Base-by-base conservation (phyloP, 2,797 vertebrate species). In the Aselliscus stoliczkanus region DNA sequence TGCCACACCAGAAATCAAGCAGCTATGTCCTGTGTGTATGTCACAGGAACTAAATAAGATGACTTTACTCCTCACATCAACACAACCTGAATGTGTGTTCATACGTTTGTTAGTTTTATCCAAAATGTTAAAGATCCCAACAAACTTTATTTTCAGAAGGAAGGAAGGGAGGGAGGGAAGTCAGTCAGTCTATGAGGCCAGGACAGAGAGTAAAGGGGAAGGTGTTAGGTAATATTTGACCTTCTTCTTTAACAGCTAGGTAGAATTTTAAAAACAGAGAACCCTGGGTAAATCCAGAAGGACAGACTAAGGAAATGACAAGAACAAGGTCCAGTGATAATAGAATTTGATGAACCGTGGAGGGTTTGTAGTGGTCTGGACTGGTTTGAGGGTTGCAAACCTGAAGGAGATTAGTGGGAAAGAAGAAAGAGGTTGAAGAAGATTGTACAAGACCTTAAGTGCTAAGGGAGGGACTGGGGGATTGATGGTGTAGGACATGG, bases 61-160 rank as follows among this genome's bases (percentile, higher is more conserved):
- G 91, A 44, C 25, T 9, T 21, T 72, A 18, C 72, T 76, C 88
- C 64, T 92, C 91, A n/a, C 18, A 2, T 21, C 87, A 82, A 83
- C 90, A 39, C 2, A 0, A 34, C 73, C 92, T 76, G 93, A 94
- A 81, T 58, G 44, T 79, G 92, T 88, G 91, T 82, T 87, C 91
- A 21, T 79, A 87, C 96, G 79, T 96, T 95, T 90, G 96, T 98
- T 93, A 44, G 65, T 94, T 96, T 97, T 94, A 92, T 83, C 96
- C 94, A 82, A 42, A 94, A 69, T 91, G 93, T 96, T 93, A 87
- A 88, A 88, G 96, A 96, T 73, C 97, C 97, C 96, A 98, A 97
- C 96, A 97, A 98, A 97, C 86, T 93, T 97, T 98, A 97, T 97
- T 97, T 97, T 98, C 96, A 29, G 27, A 29, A 60, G 21, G 7